phyloP scores from a whole-genome alignment of 2,888 invertebrate species.

The Cataglyphis livida region DNA sequence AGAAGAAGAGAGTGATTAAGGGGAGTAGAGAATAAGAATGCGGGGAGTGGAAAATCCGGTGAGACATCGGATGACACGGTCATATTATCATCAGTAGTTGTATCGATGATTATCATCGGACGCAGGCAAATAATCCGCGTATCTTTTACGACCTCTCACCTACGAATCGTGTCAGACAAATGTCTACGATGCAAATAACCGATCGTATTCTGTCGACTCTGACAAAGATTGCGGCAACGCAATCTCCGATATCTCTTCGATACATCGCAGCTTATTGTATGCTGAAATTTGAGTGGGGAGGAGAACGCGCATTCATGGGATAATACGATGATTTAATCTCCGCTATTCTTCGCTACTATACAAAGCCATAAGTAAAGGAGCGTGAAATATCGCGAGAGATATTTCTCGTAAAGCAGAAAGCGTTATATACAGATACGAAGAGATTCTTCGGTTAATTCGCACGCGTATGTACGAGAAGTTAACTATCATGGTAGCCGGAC shows the following conservation, averaged over 20 bases:
- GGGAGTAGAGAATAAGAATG: slow-evolving; percentile 15
- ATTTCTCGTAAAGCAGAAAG: not conserved
- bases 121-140: slow-evolving; percentile 9
- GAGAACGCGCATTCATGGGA: not conserved
- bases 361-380: not conserved
- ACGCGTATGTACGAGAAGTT: not conserved
- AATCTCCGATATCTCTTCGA: slow-evolving; percentile 1
- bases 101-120: slow-evolving; percentile 40
- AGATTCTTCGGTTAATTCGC: slow-evolving; percentile 45
- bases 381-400: not conserved
- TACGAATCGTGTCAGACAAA: slow-evolving; percentile 41
- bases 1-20: slow-evolving; percentile 37
- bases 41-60: slow-evolving; percentile 27
- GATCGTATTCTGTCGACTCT: not conserved
- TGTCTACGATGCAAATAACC: not conserved
- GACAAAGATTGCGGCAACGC: not conserved
- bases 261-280: not conserved
- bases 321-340: not conserved
- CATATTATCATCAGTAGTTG: slow-evolving; percentile 27
- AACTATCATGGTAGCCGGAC: slow-evolving; percentile 37
- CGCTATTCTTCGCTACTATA: not conserved
- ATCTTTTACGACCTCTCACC: slow-evolving; percentile 47
- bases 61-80: not conserved
- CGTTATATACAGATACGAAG: slow-evolving; percentile 26
- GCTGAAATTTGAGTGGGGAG: not conserved